Percentiles rank a stretch among this genome's conserved stretches.
Conservation (phyloP, 2,113 vertebrate species). For the Saccopteryx leptura region DNA sequence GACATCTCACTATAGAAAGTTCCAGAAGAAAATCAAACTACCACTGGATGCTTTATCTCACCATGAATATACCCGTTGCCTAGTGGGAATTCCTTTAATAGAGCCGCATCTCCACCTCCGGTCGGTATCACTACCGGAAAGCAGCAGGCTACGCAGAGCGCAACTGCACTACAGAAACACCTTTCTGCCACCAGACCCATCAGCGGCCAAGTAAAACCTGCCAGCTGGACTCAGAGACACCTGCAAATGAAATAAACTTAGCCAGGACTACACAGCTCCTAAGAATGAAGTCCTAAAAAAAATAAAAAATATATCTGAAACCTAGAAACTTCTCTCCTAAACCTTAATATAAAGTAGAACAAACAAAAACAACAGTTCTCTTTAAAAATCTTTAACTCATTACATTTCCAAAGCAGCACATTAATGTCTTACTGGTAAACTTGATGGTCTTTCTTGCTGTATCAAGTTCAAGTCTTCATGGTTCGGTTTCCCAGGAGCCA, state of each 20-base stretch:
- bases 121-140: constrained; percentile 28
- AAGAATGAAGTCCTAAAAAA: constrained; percentile 2
- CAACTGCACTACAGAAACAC: neutral
- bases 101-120: neutral
- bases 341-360: constrained; percentile 44
- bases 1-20: constrained; percentile 19
- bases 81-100: neutral
- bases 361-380: constrained; percentile 54
- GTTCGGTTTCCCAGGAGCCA: constrained; percentile 95
- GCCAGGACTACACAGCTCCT: neutral
- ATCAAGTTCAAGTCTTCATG: constrained; percentile 95
- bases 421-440: constrained; percentile 95
- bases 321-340: neutral
- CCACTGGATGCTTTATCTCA: neutral
- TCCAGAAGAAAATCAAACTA: neutral
- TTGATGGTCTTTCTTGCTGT: constrained; percentile 96
- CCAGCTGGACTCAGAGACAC: neutral
- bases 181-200: neutral
- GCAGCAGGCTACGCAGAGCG: neutral
- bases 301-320: neutral
- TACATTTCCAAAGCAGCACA: constrained; percentile 71
- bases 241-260: neutral
- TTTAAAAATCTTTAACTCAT: constrained; percentile 32
- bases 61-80: neutral
- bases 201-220: neutral